Conservation (phyloP, 2,113 vertebrate species). For the Datnioides undecimradiatus region DNA sequence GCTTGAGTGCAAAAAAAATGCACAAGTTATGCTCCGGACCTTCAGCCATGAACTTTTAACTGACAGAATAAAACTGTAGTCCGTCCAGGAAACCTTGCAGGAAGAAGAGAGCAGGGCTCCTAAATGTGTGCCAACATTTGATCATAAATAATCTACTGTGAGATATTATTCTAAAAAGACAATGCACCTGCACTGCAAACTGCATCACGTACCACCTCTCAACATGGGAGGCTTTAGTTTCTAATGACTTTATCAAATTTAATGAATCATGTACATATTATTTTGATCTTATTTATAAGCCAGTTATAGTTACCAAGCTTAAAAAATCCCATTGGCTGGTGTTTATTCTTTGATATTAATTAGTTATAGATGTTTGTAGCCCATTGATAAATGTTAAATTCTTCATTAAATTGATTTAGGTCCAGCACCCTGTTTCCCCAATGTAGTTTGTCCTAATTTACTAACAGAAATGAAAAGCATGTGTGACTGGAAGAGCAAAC, state of each 20-base stretch:
- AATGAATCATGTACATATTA: not conserved
- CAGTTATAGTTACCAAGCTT: not conserved
- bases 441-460: not conserved
- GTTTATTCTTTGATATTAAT: not conserved
- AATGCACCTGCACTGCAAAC: constrained; percentile 39
- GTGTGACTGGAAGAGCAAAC: too few species aligned
- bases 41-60: not conserved
- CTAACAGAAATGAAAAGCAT: too few species aligned
- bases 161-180: not conserved
- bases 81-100: not conserved
- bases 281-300: not conserved
- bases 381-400: not conserved
- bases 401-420: not conserved
- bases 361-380: not conserved
- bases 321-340: not conserved
- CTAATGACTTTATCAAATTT: not conserved
- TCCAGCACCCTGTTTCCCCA: not conserved
- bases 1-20: constrained; percentile 63
- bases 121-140: not conserved
- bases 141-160: not conserved
- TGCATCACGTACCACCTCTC: not conserved
- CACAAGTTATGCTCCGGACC: constrained; percentile 21
- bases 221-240: too few species aligned
- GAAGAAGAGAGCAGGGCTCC: not conserved
- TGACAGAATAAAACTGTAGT: not conserved